A percentile compares a stretch with the other conserved stretches of the same genome.
These are phyloP conservation scores for Stichodactyla helianthus DNA, from an alignment of 64 coral and sea anemone genomes.

Conservation along the genomic window DNA sequence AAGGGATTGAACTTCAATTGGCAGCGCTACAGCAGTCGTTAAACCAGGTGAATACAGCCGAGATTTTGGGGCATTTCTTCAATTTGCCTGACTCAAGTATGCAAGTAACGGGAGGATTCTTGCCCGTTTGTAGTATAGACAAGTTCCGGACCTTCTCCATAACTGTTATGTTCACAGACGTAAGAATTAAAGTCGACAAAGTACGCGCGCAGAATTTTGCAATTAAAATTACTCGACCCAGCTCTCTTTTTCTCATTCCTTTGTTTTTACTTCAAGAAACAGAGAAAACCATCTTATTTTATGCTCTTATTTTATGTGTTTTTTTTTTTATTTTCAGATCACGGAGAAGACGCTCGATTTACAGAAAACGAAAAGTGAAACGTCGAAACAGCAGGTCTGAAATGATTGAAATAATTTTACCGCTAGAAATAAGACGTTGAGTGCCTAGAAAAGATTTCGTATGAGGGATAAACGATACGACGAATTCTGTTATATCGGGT, in stretches of 20 bases:
- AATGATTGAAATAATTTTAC: too few relatives aligned
- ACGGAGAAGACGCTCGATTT: background rate
- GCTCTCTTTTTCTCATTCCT: too few relatives aligned
- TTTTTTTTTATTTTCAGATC: constrained; percentile 1
- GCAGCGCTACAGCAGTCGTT: constrained; percentile 33
- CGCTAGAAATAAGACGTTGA: too few relatives aligned
- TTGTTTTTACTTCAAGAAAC: background rate
- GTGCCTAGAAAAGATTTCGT: too few relatives aligned
- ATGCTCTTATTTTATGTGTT: background rate
- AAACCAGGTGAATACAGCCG: background rate
- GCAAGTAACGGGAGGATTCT: background rate
- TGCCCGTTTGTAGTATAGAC: background rate
- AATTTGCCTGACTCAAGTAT: background rate
- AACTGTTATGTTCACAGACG: too few relatives aligned
- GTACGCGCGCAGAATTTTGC: too few relatives aligned
- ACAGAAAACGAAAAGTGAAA: constrained; percentile 12
- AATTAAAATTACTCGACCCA: background rate
- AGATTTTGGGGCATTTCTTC: too few relatives aligned
- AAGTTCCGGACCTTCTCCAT: too few relatives aligned
- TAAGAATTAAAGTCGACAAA: too few relatives aligned
- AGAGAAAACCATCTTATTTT: background rate
- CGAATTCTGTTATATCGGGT: too few relatives aligned
- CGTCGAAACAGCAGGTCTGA: constrained; percentile 20
- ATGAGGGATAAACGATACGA: too few relatives aligned
- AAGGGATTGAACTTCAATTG: constrained; percentile 45